A percentile compares a stretch with the other conserved stretches of the same genome.
Conservation (phyloP, 2,797 vertebrate species). For the Vultur gryphus region DNA sequence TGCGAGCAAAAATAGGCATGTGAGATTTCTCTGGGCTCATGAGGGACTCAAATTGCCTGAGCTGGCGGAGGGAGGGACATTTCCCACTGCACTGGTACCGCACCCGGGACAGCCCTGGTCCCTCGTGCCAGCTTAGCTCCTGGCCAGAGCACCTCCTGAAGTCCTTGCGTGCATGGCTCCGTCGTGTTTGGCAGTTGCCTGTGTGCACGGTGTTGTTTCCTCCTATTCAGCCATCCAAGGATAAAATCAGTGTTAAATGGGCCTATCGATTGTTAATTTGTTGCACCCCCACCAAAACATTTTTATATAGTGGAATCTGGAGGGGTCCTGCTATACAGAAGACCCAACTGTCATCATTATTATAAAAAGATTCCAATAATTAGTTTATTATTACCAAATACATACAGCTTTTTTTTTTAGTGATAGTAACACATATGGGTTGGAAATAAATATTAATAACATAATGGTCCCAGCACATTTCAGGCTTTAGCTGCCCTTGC, state of each 20-base stretch:
- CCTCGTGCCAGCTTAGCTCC: neutral
- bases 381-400: neutral
- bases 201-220: neutral
- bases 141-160: neutral
- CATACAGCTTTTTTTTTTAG: neutral
- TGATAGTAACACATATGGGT: neutral
- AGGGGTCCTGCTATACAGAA: neutral
- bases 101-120: neutral
- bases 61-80: neutral
- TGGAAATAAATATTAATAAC: neutral
- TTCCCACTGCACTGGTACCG: neutral
- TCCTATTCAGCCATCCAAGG: neutral
- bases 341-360: neutral
- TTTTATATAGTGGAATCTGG: neutral
- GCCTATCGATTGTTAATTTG: neutral
- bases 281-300: neutral
- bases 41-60: neutral
- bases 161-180: fast-evolving
- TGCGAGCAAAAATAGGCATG: neutral
- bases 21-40: neutral
- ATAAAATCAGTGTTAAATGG: neutral
- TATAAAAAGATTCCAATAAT: neutral
- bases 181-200: fast-evolving
- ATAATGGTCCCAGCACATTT: neutral
- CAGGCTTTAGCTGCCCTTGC: neutral